Evolutionary conservation across 2,797 vertebrate species (phyloP).

Genomic region (Streptopelia turtur): DNA sequence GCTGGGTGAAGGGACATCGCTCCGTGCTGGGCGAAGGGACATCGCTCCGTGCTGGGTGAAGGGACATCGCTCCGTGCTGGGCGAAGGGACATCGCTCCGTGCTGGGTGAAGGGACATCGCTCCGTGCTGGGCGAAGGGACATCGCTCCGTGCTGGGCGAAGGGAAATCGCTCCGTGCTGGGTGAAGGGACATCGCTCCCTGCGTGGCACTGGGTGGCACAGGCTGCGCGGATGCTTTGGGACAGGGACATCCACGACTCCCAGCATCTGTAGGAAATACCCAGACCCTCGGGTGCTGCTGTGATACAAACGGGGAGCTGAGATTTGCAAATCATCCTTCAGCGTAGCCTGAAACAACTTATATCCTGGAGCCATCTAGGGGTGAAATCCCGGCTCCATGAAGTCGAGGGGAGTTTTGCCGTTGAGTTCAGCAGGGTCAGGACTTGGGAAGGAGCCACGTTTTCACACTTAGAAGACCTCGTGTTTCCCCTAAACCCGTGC

Average conservation of each 20-base stretch:
- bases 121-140: fast-evolving
- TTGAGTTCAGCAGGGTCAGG: not conserved
- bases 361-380: constrained; percentile 72
- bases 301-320: not conserved
- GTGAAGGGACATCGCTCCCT: too few species aligned
- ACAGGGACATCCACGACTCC: not conserved
- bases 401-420: not conserved
- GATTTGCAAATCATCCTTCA: constrained; percentile 17
- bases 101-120: fast-evolving
- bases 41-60: too few species aligned
- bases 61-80: too few species aligned
- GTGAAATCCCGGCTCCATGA: constrained; percentile 36
- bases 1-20: too few species aligned
- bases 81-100: too few species aligned
- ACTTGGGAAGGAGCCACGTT: not conserved
- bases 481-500: not conserved
- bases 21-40: too few species aligned
- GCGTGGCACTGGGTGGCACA: fast-evolving
- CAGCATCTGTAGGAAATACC: not conserved
- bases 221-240: not conserved
- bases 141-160: fast-evolving
- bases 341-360: constrained; percentile 56
- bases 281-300: not conserved
- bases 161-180: too few species aligned
- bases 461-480: fast-evolving